phyloP scores from a whole-genome alignment of 2,797 vertebrate genomes.

The Rhynchotus rufescens region DNA sequence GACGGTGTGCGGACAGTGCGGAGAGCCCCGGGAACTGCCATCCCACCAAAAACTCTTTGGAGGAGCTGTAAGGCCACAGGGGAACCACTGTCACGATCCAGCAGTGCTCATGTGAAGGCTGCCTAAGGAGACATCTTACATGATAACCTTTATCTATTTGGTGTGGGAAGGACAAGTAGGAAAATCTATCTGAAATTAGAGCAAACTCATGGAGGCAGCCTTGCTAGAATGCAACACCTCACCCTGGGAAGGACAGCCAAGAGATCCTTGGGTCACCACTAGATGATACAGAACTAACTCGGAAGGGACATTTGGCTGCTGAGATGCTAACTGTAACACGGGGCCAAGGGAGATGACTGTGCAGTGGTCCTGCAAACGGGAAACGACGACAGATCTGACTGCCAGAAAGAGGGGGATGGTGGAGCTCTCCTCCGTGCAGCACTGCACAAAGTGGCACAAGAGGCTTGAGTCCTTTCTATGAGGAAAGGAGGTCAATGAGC shows the following conservation, averaged over 20 bases:
- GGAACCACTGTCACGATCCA: not conserved
- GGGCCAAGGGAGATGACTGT: not conserved
- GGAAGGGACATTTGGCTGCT: not conserved
- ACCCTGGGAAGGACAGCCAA: not conserved
- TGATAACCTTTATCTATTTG: not conserved
- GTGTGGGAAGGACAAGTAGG: not conserved
- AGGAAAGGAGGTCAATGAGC: conserved; percentile 3
- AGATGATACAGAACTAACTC: not conserved
- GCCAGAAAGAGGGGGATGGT: conserved; percentile 7
- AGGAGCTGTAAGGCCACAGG: not conserved
- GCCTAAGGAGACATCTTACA: fast-evolving
- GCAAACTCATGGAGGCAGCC: not conserved
- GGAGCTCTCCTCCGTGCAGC: not conserved
- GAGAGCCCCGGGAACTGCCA: not conserved
- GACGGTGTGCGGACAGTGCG: not conserved
- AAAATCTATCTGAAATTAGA: not conserved
- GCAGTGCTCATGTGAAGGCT: not conserved
- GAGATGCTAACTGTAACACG: not conserved
- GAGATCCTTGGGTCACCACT: not conserved
- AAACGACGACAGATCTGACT: not conserved
- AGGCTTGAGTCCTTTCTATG: not conserved
- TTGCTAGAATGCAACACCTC: not conserved
- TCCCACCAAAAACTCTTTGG: not conserved
- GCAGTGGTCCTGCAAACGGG: not conserved
- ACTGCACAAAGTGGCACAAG: not conserved